Conservation (phyloP, 2,797 vertebrate genomes). For the Paratrypauchen microcephalus region DNA sequence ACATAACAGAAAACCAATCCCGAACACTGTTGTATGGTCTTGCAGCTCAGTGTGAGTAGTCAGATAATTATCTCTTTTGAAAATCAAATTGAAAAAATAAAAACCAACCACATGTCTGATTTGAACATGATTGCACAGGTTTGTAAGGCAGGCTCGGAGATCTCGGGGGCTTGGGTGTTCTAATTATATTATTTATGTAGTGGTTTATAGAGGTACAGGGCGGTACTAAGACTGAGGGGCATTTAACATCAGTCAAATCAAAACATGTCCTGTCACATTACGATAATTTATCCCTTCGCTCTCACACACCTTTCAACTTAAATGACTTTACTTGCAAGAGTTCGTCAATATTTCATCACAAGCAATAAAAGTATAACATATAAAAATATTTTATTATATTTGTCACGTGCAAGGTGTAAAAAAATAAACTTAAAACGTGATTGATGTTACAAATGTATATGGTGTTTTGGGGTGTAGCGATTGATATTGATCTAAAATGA, state of each 20-base stretch:
- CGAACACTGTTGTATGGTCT: neutral
- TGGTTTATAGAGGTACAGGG: slow-evolving; percentile 44
- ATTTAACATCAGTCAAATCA: slow-evolving; percentile 52
- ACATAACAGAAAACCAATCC: slow-evolving; percentile 13
- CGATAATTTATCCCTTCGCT: slow-evolving; percentile 29
- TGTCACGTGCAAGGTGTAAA: too few species aligned
- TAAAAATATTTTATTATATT: too few species aligned
- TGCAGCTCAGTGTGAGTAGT: neutral
- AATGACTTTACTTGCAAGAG: slow-evolving; percentile 15
- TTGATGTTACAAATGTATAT: too few species aligned
- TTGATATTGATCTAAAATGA: too few species aligned
- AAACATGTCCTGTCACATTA: slow-evolving; percentile 39
- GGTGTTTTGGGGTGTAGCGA: too few species aligned
- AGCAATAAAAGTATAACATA: neutral
- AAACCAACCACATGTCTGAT: slow-evolving; percentile 42
- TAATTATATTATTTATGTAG: slow-evolving; percentile 63
- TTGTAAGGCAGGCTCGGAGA: slow-evolving; percentile 31
- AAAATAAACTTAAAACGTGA: too few species aligned
- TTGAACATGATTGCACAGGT: slow-evolving; percentile 42
- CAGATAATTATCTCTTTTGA: slow-evolving; percentile 27
- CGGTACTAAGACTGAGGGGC: slow-evolving; percentile 29
- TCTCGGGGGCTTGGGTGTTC: slow-evolving; percentile 33
- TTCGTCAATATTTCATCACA: neutral
- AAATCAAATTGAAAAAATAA: slow-evolving; percentile 59
- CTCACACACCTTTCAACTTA: slow-evolving; percentile 33